These are phyloP conservation scores for Limosa lapponica DNA, from an alignment of 2,797 vertebrate species.

Conservation along the genomic window DNA sequence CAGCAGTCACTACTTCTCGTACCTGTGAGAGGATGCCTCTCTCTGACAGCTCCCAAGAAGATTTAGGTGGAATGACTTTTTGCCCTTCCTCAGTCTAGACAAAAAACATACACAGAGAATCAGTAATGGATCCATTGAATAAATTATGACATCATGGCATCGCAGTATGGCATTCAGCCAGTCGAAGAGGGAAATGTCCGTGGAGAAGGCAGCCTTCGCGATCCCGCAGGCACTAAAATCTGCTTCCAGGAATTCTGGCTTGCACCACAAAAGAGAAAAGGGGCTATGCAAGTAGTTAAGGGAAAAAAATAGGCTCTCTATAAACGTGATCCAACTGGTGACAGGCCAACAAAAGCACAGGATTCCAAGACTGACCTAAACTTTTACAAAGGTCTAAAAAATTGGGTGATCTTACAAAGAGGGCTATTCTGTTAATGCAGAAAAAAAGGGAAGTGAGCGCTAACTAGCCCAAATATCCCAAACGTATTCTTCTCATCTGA, in stretches of 20 bases:
- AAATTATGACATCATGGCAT: neutral
- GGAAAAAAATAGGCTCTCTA: constrained; percentile 5
- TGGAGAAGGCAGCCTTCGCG: neutral
- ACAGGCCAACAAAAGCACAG: constrained; percentile 61
- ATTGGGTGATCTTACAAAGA: constrained; percentile 29
- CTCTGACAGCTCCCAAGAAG: constrained; percentile 36
- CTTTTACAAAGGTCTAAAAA: constrained; percentile 19
- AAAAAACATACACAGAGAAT: constrained; percentile 34
- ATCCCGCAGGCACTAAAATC: neutral
- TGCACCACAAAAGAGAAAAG: constrained; percentile 27
- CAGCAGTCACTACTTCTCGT: constrained; percentile 60
- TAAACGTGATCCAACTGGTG: constrained; percentile 15
- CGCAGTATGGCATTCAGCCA: neutral
- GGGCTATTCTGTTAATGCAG: neutral
- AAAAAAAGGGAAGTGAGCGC: neutral
- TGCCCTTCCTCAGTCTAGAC: constrained; percentile 76
- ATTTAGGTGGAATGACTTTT: constrained; percentile 35
- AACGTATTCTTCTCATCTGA: constrained; percentile 35
- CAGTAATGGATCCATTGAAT: neutral
- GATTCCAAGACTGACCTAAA: constrained; percentile 33
- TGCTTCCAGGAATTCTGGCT: constrained; percentile 38
- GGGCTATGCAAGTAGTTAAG: neutral
- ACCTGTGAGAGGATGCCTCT: constrained; percentile 66
- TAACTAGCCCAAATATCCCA: constrained; percentile 48
- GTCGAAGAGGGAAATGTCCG: neutral